These are phyloP conservation scores for human (Homo sapiens) DNA, from an alignment of 2,113 vertebrate genomes.

Conservation along the genomic window DNA sequence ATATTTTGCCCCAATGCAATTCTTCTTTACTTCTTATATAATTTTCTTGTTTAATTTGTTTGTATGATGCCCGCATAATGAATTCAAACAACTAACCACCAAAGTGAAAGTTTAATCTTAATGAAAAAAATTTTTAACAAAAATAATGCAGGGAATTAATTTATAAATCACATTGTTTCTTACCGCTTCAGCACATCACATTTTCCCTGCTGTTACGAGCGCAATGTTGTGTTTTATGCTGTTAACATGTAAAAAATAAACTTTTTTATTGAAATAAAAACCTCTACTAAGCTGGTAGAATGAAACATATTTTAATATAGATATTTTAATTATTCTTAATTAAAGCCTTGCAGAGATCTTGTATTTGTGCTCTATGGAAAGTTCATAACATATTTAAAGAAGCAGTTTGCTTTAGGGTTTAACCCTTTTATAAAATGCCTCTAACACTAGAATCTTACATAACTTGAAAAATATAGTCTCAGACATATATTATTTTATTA, in stretches of 20 bases:
- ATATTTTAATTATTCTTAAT: slow-evolving; percentile 62
- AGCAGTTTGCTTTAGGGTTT: neutral
- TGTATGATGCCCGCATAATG: neutral
- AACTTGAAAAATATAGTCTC: neutral
- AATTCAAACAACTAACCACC: slow-evolving; percentile 18
- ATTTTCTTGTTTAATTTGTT: slow-evolving; percentile 14
- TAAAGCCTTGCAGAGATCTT: slow-evolving; percentile 42
- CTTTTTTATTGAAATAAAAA: slow-evolving; percentile 46
- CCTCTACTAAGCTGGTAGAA: slow-evolving; percentile 32
- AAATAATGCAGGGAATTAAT: slow-evolving; percentile 38
- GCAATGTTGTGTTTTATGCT: neutral
- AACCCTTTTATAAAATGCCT: neutral
- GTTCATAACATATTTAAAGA: slow-evolving; percentile 30
- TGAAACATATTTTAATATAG: slow-evolving; percentile 40
- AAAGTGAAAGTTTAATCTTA: slow-evolving; percentile 43
- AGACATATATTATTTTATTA: neutral
- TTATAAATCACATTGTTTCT: slow-evolving; percentile 3
- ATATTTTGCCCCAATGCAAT: neutral
- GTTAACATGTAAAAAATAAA: neutral
- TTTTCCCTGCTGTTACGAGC: neutral
- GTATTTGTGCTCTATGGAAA: slow-evolving; percentile 23
- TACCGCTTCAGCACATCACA: neutral
- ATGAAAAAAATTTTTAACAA: slow-evolving; percentile 23
- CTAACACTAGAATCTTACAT: neutral
- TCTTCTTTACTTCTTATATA: neutral